phyloP scores from a whole-genome alignment of 2,797 vertebrate genomes.

The Cuniculus paca region DNA sequence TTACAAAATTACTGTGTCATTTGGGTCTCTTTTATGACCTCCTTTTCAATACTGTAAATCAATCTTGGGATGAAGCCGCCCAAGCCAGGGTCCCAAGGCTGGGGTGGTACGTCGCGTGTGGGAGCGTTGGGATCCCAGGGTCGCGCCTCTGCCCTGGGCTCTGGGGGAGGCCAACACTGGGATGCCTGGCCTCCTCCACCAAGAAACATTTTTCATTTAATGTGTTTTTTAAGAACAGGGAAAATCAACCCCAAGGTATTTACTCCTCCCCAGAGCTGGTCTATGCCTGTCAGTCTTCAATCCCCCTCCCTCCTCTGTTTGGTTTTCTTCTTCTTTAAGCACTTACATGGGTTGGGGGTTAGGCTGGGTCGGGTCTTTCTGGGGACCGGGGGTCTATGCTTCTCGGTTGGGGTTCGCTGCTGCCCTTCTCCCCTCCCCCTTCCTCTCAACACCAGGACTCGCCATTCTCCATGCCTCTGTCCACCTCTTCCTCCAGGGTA shows the following conservation, averaged over 20 bases:
- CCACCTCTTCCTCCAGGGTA: conserved; percentile 79
- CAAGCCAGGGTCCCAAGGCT: conserved; percentile 74
- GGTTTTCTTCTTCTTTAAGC: conserved; percentile 90
- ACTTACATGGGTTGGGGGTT: conserved; percentile 91
- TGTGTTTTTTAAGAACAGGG: conserved; percentile 81
- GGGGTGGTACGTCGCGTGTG: conserved; percentile 52
- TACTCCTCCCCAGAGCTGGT: conserved; percentile 59
- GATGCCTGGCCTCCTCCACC: conserved; percentile 76
- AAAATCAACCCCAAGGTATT: conserved; percentile 71
- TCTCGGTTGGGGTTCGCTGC: conserved; percentile 81
- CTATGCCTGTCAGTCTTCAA: neutral
- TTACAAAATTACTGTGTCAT: conserved; percentile 89
- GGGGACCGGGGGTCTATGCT: conserved; percentile 86
- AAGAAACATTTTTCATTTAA: conserved; percentile 74
- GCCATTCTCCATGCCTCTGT: conserved; percentile 1
- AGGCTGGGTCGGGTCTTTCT: conserved; percentile 87
- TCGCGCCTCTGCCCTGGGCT: conserved; percentile 58
- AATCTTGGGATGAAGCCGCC: conserved; percentile 80
- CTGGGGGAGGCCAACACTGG: conserved; percentile 72
- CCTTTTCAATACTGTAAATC: conserved; percentile 91
- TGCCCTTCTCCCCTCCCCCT: conserved; percentile 73
- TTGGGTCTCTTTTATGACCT: conserved; percentile 92
- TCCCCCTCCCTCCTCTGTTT: conserved; percentile 19
- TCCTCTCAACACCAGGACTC: conserved; percentile 83
- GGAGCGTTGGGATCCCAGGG: conserved; percentile 73